Base-by-base conservation (phyloP, 2,797 vertebrate genomes). In the Artibeus jamaicensis region DNA sequence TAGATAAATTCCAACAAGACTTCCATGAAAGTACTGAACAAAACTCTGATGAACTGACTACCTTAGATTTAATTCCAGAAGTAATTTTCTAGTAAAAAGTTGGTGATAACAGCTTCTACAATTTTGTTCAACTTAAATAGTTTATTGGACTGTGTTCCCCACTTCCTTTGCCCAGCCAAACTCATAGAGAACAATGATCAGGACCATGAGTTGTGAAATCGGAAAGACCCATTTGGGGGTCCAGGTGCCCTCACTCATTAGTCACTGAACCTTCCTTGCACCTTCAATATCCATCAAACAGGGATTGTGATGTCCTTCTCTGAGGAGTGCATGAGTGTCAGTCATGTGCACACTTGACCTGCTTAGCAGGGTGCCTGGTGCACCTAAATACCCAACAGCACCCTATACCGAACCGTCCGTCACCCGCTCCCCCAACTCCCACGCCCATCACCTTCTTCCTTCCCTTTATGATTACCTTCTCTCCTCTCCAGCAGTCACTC, bases 1-100 rank as follows among this genome's bases (percentile, higher is more conserved):
- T 55, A 93, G 55, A 57, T 24, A 71, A 34, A 91, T 67, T 53
- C 77, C 78, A 96, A 21, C 22, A 67, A 50, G 29, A 70, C 50
- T 42, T 88, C 55, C 15, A 39, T 14, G 21, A 81, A 79, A 85
- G 26, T 18, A 71, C 2, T 76, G 39, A 77, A 59, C n/a, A 34
- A 62, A 19, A 88, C 16, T 53, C 65, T n/a, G 46, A 53, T 37
- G 2, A 82, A 71, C 39, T 71, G 7, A 21, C 7, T 53, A 39
- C 24, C 4, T 78, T 32, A 79, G 74, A 81, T 42, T 70, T 26
- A 76, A 86, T 67, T 87, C 37, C 12, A 34, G 44, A 76, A 78
- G 14, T 37, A 59, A 32, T 55, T 82, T 86, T 79, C 29, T 24
- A 65, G 55, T 44, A 68, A 76, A 62, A 71, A 85, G 3, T 14